Conservation (phyloP, 2,113 vertebrate genomes). For the Orycteropus afer region DNA sequence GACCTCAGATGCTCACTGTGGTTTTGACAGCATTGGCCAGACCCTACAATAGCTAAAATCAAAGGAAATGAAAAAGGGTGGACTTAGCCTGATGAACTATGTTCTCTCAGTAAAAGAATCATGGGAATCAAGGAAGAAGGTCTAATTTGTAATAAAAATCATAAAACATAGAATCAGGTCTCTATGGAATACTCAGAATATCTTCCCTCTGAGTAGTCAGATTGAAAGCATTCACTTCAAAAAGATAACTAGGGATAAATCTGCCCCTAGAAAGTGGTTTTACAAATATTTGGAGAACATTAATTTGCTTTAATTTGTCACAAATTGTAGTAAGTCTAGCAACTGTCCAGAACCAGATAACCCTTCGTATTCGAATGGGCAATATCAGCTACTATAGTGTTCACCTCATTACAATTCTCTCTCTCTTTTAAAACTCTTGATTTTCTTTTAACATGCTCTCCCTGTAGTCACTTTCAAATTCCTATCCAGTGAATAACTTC, state of each 20-base stretch:
- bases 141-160: not conserved
- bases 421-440: not conserved
- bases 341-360: not conserved
- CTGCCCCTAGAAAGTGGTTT: not conserved
- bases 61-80: not conserved
- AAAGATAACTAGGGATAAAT: not conserved
- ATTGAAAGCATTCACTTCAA: not conserved
- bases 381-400: not conserved
- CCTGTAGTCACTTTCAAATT: not conserved
- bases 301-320: not conserved
- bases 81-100: not conserved
- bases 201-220: not conserved
- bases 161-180: not conserved
- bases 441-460: not conserved
- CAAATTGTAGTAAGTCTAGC: not conserved
- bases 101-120: not conserved
- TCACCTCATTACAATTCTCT: not conserved
- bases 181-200: not conserved
- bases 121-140: not conserved
- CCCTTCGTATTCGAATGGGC: not conserved
- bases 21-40: constrained; percentile 46
- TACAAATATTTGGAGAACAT: not conserved
- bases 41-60: not conserved
- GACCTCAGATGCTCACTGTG: not conserved
- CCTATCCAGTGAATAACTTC: not conserved